Evolutionary conservation across 2,113 vertebrate genomes (phyloP), one percentile per base, ranked within the genome.

Genomic region (Dermatemys mawii): DNA sequence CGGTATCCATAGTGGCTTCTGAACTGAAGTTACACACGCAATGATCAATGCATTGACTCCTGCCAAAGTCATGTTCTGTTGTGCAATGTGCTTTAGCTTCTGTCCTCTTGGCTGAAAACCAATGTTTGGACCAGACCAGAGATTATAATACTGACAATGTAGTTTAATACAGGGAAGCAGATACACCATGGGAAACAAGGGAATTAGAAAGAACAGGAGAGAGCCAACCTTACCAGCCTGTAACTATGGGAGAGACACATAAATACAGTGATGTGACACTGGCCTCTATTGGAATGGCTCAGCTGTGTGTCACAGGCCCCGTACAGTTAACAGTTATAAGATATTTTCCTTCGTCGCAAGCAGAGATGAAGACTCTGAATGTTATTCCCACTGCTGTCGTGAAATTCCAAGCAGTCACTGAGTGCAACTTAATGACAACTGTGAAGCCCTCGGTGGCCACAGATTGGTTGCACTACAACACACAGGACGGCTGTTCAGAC

Each of bases 131-230:
- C 53, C 82, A 93, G 88, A 51, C 41, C 81, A 90, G 90, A 80
- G 49, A 94, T 87, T 2, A 82, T 90, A 46, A 88, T 86, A n/a
- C n/a, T n/a, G 73, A 90, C 89, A 89, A 78, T 53, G 32, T 78
- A 92, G 90, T 97, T 93, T 96, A 67, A 67, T 86, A 95, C 87
- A 93, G 93, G 63, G 87, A 73, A 90, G 86, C 11, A 81, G 83
- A 87, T 94, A 3, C 90, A 67, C 35, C 63, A 67, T 21, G 2
- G 91, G 88, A 89, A 93, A 93, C 41, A 86, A 95, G 57, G 53
- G 70, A 95, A 84, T 48, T 63, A 55, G 81, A 93, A 96, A 78
- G 1, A 93, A 13, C 48, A 78, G 75, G 90, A 73, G 16, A 4
- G 81, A 83, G 21, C 4, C 29, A 92, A 86, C 2, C 4, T 75